Evolutionary conservation across 2,797 vertebrate genomes (phyloP), one percentile per base, ranked within the genome.

Genomic region (Pangasius sanitwongsei): DNA sequence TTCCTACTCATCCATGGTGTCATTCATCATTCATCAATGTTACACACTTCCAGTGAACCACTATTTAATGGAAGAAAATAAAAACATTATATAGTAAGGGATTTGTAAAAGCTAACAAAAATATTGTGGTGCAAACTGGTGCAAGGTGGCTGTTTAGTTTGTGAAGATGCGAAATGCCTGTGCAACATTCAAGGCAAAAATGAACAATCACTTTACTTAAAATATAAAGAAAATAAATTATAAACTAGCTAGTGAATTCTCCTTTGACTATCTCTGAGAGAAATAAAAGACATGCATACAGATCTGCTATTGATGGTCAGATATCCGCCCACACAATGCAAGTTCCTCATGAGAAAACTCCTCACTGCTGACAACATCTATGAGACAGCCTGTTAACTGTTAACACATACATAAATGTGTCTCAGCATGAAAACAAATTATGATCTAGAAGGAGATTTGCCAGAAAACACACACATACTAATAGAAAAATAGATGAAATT

Each of bases 401-500:
- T 83, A 61, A 83, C 72, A 67, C n/a, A 25, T 28, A 86, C 44
- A 86, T 74, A 86, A 80, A 89, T 25, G 28, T 67, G 44, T 63
- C 44, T 50, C 31, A 70, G 81, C 63, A 20, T 69, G 50, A 86
- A 89, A 86, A 87, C 37, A 59, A 28, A 83, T 69, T 61, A 23
- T 34, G 77, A 72, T 81, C 82, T 61, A n/a, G 50, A 53, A 90
- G 59, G 37, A 87, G 34, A 31, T 80, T 77, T 63, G 23, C 82
- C 72, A 78, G 15, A 81, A 89, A 88, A 88, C 18, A 63, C 57
- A 85, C 61, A 83, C 8, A 41, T 23, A 85, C 69, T 65, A 61
- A 93, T 95, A 95, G 94, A 94, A 95, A 96, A 96, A 96, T 93
- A 96, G 94, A 96, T 94, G 94, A 95, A 95, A 96, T 94, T 94